Evolutionary conservation across 2,888 invertebrate genomes (phyloP).

Genomic region (Epiblema foenella): DNA sequence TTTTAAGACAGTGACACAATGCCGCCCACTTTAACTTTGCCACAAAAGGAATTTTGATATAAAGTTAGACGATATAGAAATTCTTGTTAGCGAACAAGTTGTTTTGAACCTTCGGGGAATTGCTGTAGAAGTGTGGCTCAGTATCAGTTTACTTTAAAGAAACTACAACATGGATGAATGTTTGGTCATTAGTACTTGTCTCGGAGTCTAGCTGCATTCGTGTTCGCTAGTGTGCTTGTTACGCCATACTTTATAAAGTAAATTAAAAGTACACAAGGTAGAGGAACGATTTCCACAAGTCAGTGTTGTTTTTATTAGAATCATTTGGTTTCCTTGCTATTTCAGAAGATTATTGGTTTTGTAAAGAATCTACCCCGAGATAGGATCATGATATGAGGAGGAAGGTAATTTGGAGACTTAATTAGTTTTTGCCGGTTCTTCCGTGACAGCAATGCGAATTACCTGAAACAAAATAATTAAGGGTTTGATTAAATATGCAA

Average conservation of each 20-base stretch:
- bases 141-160: constrained; percentile 33
- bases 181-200: constrained; percentile 36
- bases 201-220: constrained; percentile 4
- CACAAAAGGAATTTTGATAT: constrained; percentile 59
- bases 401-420: constrained; percentile 31
- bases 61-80: constrained; percentile 49
- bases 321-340: background rate
- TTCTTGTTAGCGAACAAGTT: constrained; percentile 33
- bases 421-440: constrained; percentile 26
- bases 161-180: constrained; percentile 33
- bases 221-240: background rate
- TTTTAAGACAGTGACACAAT: constrained; percentile 67
- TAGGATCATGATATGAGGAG: constrained; percentile 28
- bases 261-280: background rate
- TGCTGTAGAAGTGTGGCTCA: constrained; percentile 20
- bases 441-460: constrained; percentile 22
- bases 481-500: background rate
- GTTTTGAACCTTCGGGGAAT: constrained; percentile 29
- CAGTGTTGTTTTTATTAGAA: constrained; percentile 10
- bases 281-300: background rate
- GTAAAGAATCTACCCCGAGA: background rate
- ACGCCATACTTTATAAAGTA: constrained; percentile 12
- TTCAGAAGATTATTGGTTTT: constrained; percentile 14
- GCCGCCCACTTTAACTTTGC: constrained; percentile 62
- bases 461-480: constrained; percentile 40